Evolutionary conservation across 2,888 invertebrate genomes (phyloP).

Genomic region (Sarcophaga carnaria): DNA sequence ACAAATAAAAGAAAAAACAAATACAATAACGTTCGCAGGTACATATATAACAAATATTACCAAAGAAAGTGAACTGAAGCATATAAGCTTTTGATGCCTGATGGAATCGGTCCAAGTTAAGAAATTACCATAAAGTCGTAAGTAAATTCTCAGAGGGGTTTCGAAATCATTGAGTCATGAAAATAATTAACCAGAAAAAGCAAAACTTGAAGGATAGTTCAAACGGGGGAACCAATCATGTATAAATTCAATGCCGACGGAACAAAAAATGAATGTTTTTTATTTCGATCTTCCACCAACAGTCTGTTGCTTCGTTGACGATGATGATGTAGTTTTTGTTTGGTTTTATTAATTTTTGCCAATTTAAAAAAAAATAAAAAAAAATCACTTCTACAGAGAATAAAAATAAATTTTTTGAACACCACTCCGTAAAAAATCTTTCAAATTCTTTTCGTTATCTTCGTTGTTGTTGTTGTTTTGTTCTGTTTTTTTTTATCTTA

Average conservation of each 20-base stretch:
- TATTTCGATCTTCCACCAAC: conserved; percentile 22
- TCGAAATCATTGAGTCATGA: conserved; percentile 33
- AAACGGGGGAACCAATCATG: background rate
- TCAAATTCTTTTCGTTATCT: background rate
- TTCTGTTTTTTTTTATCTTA: conserved; percentile 55
- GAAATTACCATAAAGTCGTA: conserved; percentile 35
- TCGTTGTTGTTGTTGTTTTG: conserved; percentile 1
- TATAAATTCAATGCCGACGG: conserved; percentile 43
- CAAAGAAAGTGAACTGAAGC: conserved; percentile 63
- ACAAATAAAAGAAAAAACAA: background rate
- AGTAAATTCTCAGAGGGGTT: background rate
- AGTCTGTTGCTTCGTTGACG: conserved; percentile 59
- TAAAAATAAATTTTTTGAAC: background rate
- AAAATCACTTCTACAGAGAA: conserved; percentile 22
- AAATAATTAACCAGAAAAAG: conserved; percentile 37
- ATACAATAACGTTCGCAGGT: background rate
- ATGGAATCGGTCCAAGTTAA: conserved; percentile 24
- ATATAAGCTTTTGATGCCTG: conserved; percentile 67
- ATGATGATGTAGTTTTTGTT: conserved; percentile 52
- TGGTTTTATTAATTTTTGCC: conserved; percentile 35
- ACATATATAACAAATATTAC: too few relatives aligned
- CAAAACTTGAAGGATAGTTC: background rate
- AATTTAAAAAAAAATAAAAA: conserved; percentile 37
- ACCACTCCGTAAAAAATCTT: background rate
- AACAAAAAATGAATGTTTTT: background rate